Base-by-base conservation (phyloP, 2,888 invertebrate genomes). In the Trachelus troglodyta region DNA sequence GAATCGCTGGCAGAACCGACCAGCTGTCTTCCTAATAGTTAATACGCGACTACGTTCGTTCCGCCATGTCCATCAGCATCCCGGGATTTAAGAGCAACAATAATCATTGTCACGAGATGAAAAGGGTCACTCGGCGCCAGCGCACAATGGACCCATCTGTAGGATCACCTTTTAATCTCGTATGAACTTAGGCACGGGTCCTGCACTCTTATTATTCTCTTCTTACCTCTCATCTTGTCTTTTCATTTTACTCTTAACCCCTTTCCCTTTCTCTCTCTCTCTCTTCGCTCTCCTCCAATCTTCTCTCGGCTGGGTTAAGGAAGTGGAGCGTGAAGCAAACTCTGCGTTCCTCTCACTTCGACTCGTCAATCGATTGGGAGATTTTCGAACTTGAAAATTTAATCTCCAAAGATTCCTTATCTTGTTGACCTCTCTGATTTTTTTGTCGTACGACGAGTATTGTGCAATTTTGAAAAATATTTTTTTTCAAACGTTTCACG, bases 241-340 rank as follows among this genome's bases (percentile, higher is more conserved):
- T 2, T 56, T 56, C 56, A 23, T 15, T 56, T 56, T 23, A 23
- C 56, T 56, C 9, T 56, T 56, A 56, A 56, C 56, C 35, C 35
- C 1, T 35, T 35, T 9, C 23, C 23, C 23, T 37, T 78, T 34
- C 76, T 31, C 35, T 73, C 79, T 69, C 78, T 75, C 77, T 79
- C 73, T 75, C 75, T 71, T 77, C 73, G 71, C 76, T 76, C 33
- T 73, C 34, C 34, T 34, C 75, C 77, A 37, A 34, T 73, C 75
- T 74, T 69, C 77, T 78, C 75, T 35, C 75, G 40, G 74, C 79
- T 79, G 81, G 79, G 82, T 81, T 81, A 83, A 78, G 81, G 79
- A 86, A 87, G 86, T 86, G 84, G 86, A 85, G 84, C 86, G 81
- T 83, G 82, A 86, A 84, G 79, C 79, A 76, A 76, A 76, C 79